Evolutionary conservation across 2,888 invertebrate species (phyloP), one percentile per base, ranked within the genome.

Genomic region (Busseola fusca): DNA sequence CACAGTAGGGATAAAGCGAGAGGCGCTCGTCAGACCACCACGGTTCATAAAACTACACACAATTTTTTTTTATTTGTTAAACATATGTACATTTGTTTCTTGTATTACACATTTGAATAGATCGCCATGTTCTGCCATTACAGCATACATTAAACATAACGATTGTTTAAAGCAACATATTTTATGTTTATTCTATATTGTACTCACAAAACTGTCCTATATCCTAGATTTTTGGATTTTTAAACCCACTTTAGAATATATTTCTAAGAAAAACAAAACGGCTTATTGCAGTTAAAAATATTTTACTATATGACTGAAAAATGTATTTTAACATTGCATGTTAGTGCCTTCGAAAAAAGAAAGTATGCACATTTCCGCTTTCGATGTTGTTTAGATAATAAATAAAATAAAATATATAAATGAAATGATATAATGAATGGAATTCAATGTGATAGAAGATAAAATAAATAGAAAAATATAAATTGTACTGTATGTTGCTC

Each of bases 251-350:
- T 64, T 50, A 64, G 14, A 3, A n/a, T 52, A 6, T 62, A 62
- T 21, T 48, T 27, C n/a, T 48, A 21, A 37, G 40, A 65, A 80
- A 54, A 54, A n/a, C n/a, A 60, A 71, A 52, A 67, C 12, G 14
- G 67, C 72, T 54, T 68, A 59, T 57, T 65, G 52, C 52, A 62
- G 6, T 40, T 40, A 16, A 37, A 52, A 62, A 62, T 58, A 68
- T 72, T 78, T 72, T 62, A 81, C 37, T 57, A 65, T 27, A 30
- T 78, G 78, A 82, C 78, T 79, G 78, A 81, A 50, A 42, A 63
- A 30, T 50, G 7, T 72, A 78, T 68, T 57, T 62, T 27, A 45
- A 58, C 68, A 68, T 45, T 81, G 42, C 63, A 69, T 60, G n/a
- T 69, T 69, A 80, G 80, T 80, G 80, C 80, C 80, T 80, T 80